Evolutionary conservation across 2,113 vertebrate genomes (phyloP).

Genomic region (Tenebrosternarchus preto): DNA sequence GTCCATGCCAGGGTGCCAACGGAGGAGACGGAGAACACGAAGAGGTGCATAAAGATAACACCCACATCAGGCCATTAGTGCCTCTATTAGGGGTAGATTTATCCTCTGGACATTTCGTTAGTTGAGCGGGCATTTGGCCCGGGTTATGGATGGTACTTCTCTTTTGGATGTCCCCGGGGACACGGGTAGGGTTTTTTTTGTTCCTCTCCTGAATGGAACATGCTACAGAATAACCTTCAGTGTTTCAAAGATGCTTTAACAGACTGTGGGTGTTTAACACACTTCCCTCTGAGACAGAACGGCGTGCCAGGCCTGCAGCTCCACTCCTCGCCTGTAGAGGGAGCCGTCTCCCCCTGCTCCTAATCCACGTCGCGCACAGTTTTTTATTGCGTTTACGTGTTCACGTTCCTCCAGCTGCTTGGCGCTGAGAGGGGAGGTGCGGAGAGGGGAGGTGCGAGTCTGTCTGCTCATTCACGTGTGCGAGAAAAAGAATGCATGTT

Average conservation of each 20-base stretch:
- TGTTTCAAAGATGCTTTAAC: slow-evolving; percentile 28
- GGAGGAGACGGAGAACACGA: slow-evolving; percentile 12
- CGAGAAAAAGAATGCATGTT: slow-evolving; percentile 39
- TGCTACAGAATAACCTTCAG: slow-evolving; percentile 28
- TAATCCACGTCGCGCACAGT: no score
- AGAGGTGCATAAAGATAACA: slow-evolving; percentile 19
- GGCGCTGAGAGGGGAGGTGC: no score
- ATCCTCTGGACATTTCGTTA: slow-evolving; percentile 27
- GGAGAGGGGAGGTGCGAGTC: no score
- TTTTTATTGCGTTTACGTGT: slow-evolving; percentile 29
- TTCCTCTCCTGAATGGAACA: slow-evolving; percentile 16
- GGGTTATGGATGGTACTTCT: slow-evolving; percentile 17
- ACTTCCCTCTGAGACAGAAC: slow-evolving; percentile 31
- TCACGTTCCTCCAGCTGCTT: slow-evolving; percentile 11
- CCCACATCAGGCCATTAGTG: slow-evolving; percentile 17
- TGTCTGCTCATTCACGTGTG: no score
- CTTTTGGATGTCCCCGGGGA: not conserved
- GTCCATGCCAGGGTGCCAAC: slow-evolving; percentile 8
- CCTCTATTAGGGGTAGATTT: slow-evolving; percentile 32
- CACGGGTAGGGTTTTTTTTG: slow-evolving; percentile 29
- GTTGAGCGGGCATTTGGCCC: slow-evolving; percentile 37
- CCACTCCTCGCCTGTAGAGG: slow-evolving; percentile 53
- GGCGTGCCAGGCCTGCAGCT: slow-evolving; percentile 31
- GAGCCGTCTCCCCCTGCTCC: slow-evolving; percentile 53
- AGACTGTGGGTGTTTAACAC: slow-evolving; percentile 10